Evolutionary conservation across 1,140 invertebrate species (phyloP).

Genomic region (Pseudoatta argentina): DNA sequence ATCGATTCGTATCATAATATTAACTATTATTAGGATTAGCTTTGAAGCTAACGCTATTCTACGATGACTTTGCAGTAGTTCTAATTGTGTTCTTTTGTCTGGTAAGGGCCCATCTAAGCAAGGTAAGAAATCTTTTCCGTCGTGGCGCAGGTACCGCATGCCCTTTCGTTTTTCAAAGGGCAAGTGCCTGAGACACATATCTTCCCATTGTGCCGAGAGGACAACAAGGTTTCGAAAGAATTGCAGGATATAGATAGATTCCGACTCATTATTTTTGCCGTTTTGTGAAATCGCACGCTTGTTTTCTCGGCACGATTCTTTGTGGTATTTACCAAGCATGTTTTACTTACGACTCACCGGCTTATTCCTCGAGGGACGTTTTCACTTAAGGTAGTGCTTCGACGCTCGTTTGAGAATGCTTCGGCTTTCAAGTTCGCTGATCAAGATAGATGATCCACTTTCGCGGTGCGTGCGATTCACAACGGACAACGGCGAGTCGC

Average conservation of each 20-base stretch:
- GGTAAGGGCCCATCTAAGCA: constrained; percentile 72
- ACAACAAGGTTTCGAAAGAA: constrained; percentile 72
- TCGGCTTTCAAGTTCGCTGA: constrained; percentile 53
- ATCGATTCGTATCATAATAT: not conserved
- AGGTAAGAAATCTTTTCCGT: constrained; percentile 72
- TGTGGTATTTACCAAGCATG: constrained; percentile 7
- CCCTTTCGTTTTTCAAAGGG: constrained; percentile 52
- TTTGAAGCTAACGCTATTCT: not conserved
- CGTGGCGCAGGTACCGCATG: constrained; percentile 77
- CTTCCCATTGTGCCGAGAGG: constrained; percentile 53
- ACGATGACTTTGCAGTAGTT: constrained; percentile 27
- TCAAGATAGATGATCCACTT: constrained; percentile 64
- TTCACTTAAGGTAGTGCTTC: constrained; percentile 26
- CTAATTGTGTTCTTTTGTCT: constrained; percentile 28
- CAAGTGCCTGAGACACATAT: constrained; percentile 59
- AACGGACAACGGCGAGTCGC: constrained; percentile 28
- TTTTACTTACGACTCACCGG: not conserved
- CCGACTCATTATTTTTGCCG: not conserved
- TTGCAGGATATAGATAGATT: constrained; percentile 70
- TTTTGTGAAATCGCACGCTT: not conserved
- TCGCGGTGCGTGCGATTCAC: constrained; percentile 41
- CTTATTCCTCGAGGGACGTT: constrained; percentile 38
- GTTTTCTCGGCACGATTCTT: not conserved
- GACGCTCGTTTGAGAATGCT: constrained; percentile 40
- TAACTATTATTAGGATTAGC: not conserved